Base-by-base conservation (phyloP, 2,888 invertebrate species). In the Crepidodera aurea region DNA sequence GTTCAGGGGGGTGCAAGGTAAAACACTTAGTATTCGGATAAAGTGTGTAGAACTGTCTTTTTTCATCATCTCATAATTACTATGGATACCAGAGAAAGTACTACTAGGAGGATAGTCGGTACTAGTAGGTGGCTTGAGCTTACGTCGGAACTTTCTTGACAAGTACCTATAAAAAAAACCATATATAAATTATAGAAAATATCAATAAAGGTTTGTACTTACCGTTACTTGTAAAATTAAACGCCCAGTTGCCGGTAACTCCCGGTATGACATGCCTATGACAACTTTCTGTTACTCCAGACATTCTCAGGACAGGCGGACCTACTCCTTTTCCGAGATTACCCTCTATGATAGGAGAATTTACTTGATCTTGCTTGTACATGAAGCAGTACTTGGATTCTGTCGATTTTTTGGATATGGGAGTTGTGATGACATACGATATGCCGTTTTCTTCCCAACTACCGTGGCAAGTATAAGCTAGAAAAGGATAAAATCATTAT, bases 381-480 rank as follows among this genome's bases (percentile, higher is more conserved):
- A 88, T 83, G 79, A 90, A 86, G 81, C 89, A 89, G 75, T 86
- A 84, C 13, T 87, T 83, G 0, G 85, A 83, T 57, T 85, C 85
- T 0, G 82, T 77, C 8, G 84, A 81, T 59, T 82, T 82, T 60
- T 84, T 76, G 5, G 84, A 78, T 37, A 81, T 75, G 0, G 86
- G 86, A 2, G 89, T 88, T n/a, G 90, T 88, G 65, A 91, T 87
- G 70, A 90, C 84, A 79, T 85, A 90, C 67, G 88, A 86, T 7
- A 85, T 83, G 18, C 83, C 83, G 42, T 86, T 85, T 66, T 87
- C 87, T 68, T 84, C 82, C 91, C 91, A 91, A 75, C 87, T 87
- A 48, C 90, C 91, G 77, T 90, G 89, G 77, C 91, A 91, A 0
- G 86, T 86, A 80, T 89, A 91, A 46, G 86, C 90, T 89, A 82